A percentile compares a stretch with the other conserved stretches of the same genome.
These are phyloP conservation scores for Holcopasites calliopsidis DNA, from an alignment of 1,140 invertebrate species.

Conservation along the genomic window DNA sequence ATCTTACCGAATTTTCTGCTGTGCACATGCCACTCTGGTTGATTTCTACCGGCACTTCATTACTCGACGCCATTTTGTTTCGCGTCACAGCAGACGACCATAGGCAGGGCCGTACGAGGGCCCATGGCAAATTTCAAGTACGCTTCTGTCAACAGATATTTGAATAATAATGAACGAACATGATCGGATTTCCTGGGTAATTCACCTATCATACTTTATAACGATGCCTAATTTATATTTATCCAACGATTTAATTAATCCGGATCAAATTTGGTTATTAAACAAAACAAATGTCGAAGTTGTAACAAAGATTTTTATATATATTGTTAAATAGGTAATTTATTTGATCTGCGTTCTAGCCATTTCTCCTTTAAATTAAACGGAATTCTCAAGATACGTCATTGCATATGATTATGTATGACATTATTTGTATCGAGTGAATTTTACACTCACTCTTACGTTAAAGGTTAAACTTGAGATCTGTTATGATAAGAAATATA, in stretches of 20 bases:
- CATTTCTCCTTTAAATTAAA: too few species aligned
- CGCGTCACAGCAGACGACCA: slow-evolving; percentile 67
- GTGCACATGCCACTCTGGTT: slow-evolving; percentile 64
- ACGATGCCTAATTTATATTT: background rate
- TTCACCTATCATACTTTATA: background rate
- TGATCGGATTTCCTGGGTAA: background rate
- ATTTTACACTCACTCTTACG: background rate
- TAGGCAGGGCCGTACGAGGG: slow-evolving; percentile 38
- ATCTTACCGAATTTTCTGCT: slow-evolving; percentile 71
- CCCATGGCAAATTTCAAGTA: slow-evolving; percentile 22
- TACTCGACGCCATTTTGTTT: slow-evolving; percentile 75
- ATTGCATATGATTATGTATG: background rate
- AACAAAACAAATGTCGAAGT: too few species aligned
- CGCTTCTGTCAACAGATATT: slow-evolving; percentile 24
- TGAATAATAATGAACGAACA: background rate
- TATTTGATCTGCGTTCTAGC: too few species aligned
- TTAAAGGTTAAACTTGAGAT: background rate
- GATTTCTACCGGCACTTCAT: slow-evolving; percentile 75
- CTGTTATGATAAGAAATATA: too few species aligned
- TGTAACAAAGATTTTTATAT: too few species aligned
- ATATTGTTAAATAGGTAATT: too few species aligned
- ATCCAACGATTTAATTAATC: background rate
- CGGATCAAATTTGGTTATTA: background rate
- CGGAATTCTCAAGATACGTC: background rate
- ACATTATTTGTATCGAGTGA: background rate